These are phyloP conservation scores for Lepisosteus oculatus DNA, from an alignment of 2,113 vertebrate species.

Conservation along the genomic window DNA sequence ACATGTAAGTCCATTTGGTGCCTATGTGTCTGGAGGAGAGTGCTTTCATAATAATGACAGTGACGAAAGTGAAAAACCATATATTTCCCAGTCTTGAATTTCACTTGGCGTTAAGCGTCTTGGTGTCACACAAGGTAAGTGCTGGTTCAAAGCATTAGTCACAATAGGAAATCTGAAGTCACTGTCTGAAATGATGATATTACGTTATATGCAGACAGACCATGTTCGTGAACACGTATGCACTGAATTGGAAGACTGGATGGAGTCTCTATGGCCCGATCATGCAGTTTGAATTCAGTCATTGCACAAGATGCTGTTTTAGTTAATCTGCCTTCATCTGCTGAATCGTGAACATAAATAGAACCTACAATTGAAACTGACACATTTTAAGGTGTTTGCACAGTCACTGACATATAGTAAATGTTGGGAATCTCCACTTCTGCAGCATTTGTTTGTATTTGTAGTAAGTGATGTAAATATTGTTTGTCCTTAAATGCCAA, in stretches of 20 bases:
- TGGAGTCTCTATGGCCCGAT: background rate
- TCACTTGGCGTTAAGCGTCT: conserved; percentile 10
- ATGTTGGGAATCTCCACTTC: too few species aligned
- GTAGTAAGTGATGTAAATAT: too few species aligned
- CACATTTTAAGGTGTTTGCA: too few species aligned
- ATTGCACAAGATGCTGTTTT: too few species aligned
- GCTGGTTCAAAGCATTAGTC: conserved; percentile 7
- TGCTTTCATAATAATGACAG: conserved; percentile 34
- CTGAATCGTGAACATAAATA: too few species aligned
- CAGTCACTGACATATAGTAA: too few species aligned
- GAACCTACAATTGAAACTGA: too few species aligned
- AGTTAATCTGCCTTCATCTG: too few species aligned
- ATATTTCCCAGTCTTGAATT: conserved; percentile 14
- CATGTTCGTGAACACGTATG: background rate
- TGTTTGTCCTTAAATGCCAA: too few species aligned
- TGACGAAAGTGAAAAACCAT: background rate
- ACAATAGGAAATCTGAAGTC: background rate
- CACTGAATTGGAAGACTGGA: background rate
- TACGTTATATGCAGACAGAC: background rate
- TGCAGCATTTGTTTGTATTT: too few species aligned
- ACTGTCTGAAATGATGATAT: background rate
- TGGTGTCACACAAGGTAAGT: conserved; percentile 24
- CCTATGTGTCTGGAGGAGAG: conserved; percentile 27
- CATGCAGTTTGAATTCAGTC: too few species aligned
- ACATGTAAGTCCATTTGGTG: conserved; percentile 21